Evolutionary conservation across 37 sponge, comb jelly and placozoan species (phyloP).

Genomic region (Oopsacas minuta): DNA sequence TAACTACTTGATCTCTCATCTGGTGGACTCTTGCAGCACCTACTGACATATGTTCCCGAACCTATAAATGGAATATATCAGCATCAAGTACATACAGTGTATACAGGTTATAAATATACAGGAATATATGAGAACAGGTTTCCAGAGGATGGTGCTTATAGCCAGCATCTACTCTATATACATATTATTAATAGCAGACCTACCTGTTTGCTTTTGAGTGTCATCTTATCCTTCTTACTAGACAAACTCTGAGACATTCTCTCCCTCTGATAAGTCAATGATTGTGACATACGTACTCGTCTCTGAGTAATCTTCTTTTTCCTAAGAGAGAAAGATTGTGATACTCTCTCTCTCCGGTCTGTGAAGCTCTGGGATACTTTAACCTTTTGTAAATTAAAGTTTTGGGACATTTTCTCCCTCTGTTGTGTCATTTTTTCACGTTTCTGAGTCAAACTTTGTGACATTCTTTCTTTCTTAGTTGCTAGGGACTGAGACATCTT

Average conservation of each 20-base stretch:
- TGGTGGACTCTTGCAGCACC: background rate
- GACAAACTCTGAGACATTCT: background rate
- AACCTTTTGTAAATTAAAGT: background rate
- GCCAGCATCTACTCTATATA: no score
- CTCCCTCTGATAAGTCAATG: background rate
- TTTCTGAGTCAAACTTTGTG: background rate
- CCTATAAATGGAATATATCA: background rate
- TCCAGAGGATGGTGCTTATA: no score
- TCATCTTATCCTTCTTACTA: background rate
- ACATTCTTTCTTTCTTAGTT: background rate
- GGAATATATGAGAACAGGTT: no score
- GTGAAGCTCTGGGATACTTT: background rate
- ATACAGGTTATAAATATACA: no score
- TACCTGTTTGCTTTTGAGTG: constrained; percentile 3
- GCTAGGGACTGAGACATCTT: background rate
- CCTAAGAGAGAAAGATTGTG: background rate
- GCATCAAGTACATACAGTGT: no score
- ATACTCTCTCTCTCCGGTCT: background rate
- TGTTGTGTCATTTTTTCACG: background rate
- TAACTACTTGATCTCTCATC: background rate
- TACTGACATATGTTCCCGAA: background rate
- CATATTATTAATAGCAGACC: no score
- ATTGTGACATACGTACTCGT: background rate
- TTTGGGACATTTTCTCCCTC: background rate
- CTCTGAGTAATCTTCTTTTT: background rate